Conservation (phyloP, 2,113 vertebrate species). For the Heterochromis multidens region DNA sequence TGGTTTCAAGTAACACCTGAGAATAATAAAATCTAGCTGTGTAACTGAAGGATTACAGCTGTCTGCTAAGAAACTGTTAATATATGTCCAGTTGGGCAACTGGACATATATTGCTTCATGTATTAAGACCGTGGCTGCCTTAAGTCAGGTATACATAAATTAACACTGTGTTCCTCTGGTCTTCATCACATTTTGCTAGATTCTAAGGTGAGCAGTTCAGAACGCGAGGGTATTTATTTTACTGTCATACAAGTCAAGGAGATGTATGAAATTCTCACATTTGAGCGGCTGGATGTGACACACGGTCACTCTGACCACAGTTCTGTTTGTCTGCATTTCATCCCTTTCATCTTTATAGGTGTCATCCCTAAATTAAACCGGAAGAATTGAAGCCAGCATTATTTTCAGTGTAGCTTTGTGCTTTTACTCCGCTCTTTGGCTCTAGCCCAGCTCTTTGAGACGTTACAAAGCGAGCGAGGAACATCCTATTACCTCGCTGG, state of each 20-base stretch:
- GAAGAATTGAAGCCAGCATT: neutral
- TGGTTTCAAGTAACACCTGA: neutral
- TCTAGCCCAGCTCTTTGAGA: constrained; percentile 19
- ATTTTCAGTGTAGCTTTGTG: neutral
- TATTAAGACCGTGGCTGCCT: neutral
- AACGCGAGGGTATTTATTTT: too few species aligned
- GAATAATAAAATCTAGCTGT: neutral
- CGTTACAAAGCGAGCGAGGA: constrained; percentile 38
- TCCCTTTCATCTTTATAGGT: neutral
- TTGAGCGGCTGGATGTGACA: neutral
- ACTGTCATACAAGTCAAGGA: too few species aligned
- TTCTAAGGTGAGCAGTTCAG: neutral
- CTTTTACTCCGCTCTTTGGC: neutral
- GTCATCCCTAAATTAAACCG: neutral
- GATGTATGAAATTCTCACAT: neutral
- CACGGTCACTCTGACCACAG: neutral
- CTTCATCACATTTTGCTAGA: neutral
- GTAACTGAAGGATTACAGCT: neutral
- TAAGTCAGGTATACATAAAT: too few species aligned
- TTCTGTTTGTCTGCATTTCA: neutral
- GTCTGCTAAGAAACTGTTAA: neutral
- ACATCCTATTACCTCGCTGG: constrained; percentile 60
- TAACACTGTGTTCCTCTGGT: neutral
- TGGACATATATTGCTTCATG: neutral
- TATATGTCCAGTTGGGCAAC: neutral